Conservation (phyloP, 2,797 vertebrate species). For the Enteromius viviparus region DNA sequence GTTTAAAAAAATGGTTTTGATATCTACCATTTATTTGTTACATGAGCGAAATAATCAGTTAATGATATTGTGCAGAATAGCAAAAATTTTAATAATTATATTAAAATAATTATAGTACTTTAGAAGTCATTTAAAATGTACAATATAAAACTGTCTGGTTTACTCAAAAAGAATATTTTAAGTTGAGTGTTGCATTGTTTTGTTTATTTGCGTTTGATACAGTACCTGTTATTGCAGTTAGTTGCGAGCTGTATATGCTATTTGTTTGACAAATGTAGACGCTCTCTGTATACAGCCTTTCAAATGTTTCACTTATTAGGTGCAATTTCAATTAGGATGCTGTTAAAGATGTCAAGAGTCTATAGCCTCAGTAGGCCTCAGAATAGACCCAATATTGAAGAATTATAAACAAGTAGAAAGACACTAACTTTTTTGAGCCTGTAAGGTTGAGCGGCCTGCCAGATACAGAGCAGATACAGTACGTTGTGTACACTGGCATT, state of each 20-base stretch:
- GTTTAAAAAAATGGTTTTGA: neutral
- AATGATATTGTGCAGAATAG: neutral
- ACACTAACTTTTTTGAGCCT: neutral
- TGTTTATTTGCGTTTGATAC: neutral
- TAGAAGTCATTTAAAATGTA: neutral
- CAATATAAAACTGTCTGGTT: neutral
- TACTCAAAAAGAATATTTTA: neutral
- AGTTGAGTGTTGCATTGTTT: neutral
- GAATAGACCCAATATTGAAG: neutral
- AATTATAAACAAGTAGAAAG: neutral
- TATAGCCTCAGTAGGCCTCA: neutral
- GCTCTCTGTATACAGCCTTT: neutral
- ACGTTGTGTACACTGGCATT: too few relatives aligned
- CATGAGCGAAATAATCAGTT: neutral
- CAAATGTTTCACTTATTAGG: neutral
- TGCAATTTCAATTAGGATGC: too few relatives aligned
- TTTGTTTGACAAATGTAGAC: neutral
- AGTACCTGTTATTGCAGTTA: neutral
- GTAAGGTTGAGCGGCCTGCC: neutral
- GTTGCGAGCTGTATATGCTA: neutral
- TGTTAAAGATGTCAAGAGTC: neutral
- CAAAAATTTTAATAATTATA: neutral
- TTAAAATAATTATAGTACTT: neutral
- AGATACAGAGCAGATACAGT: neutral
- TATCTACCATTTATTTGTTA: neutral